Percentiles rank a stretch among this genome's conserved stretches.
Evolutionary conservation across 2,797 vertebrate species (phyloP).

Genomic region (Arctocebus calabarensis): DNA sequence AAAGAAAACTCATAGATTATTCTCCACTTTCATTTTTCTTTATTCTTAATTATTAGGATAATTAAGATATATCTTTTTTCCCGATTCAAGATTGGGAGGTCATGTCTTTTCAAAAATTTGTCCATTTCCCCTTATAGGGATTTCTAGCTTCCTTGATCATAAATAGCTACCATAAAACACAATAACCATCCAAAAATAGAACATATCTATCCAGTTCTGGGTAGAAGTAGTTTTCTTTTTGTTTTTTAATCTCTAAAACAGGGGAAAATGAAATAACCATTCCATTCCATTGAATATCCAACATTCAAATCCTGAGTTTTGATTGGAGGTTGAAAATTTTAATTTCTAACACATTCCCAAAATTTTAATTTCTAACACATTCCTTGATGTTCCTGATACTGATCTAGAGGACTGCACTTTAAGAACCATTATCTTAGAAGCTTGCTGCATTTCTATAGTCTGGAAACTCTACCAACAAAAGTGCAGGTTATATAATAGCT

Average conservation of each 20-base stretch:
- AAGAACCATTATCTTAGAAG: not conserved
- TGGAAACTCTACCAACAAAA: not conserved
- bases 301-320: not conserved
- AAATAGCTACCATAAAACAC: too few relatives aligned
- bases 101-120: too few relatives aligned
- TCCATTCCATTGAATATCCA: too few relatives aligned
- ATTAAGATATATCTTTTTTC: too few relatives aligned
- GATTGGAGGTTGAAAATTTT: not conserved
- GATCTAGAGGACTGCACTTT: not conserved
- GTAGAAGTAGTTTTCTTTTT: not conserved
- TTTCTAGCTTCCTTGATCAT: too few relatives aligned
- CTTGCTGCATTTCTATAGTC: not conserved
- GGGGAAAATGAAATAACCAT: too few relatives aligned
- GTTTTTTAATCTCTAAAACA: too few relatives aligned
- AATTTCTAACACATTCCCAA: not conserved
- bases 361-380: not conserved
- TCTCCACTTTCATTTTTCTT: too few relatives aligned
- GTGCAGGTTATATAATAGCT: not conserved
- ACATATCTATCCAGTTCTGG: not conserved
- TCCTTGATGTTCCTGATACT: not conserved
- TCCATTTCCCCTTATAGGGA: too few relatives aligned
- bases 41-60: too few relatives aligned
- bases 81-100: too few relatives aligned
- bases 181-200: not conserved
- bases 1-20: too few relatives aligned